These are phyloP conservation scores for Gastracanthus pulcherrimus DNA, from an alignment of 2,888 invertebrate genomes.

Conservation along the genomic window DNA sequence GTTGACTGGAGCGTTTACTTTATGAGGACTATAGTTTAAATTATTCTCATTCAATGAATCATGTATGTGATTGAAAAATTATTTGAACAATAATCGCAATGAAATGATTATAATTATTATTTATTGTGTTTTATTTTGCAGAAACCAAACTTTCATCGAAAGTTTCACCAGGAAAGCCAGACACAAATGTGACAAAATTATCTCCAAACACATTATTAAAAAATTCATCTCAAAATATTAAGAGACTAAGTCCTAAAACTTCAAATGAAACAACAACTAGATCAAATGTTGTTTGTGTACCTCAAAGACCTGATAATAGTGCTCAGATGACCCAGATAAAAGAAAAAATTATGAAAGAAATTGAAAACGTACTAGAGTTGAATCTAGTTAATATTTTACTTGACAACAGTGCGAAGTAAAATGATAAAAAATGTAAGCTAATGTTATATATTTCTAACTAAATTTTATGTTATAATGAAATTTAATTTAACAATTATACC, in stretches of 20 bases:
- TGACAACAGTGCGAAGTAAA: neutral
- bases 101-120: neutral
- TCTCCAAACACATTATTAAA: constrained; percentile 28
- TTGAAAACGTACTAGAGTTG: constrained; percentile 11
- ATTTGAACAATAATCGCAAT: no score
- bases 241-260: constrained; percentile 36
- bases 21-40: no score
- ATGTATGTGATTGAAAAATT: neutral
- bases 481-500: constrained; percentile 37
- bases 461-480: constrained; percentile 42
- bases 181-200: constrained; percentile 22
- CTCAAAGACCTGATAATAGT: constrained; percentile 57
- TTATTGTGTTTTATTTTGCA: constrained; percentile 16
- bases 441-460: constrained; percentile 43
- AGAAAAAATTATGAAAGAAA: constrained; percentile 51
- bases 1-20: no score
- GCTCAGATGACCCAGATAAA: constrained; percentile 57
- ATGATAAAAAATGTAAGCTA: constrained; percentile 48
- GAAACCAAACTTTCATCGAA: neutral
- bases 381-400: no score
- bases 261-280: constrained; percentile 25
- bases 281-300: no score
- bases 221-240: constrained; percentile 24
- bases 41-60: neutral
- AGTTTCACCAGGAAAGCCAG: neutral